These are phyloP conservation scores for Xiphophorus maculatus DNA, from an alignment of 2,113 vertebrate species.

Conservation along the genomic window DNA sequence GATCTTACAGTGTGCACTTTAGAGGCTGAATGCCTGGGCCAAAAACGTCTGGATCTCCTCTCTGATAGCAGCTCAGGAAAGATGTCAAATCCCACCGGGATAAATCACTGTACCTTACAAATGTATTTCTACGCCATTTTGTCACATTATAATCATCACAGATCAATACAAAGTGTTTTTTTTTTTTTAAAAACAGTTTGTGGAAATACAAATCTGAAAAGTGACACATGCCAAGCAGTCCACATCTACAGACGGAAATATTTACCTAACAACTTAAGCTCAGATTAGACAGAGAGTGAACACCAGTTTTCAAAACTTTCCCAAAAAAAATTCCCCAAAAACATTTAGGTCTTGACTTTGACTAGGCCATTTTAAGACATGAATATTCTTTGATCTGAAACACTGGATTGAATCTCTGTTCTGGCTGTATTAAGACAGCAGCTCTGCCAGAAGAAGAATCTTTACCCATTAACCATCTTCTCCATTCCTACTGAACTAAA, in stretches of 20 bases:
- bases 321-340: background rate
- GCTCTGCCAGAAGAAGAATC: background rate
- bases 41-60: background rate
- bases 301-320: background rate
- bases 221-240: background rate
- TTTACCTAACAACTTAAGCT: background rate
- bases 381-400: background rate
- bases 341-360: background rate
- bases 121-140: no score
- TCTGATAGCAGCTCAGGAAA: background rate
- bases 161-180: no score
- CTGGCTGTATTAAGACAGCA: background rate
- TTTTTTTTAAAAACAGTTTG: background rate
- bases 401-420: background rate
- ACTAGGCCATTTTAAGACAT: background rate
- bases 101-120: no score
- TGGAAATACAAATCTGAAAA: background rate
- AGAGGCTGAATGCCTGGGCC: background rate
- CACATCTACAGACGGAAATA: background rate
- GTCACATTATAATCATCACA: no score
- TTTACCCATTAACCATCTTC: background rate
- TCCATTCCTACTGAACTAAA: no score
- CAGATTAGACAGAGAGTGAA: background rate
- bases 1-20: background rate
- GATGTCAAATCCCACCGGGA: background rate